These are phyloP conservation scores for Halictus ligatus DNA, from an alignment of 2,888 invertebrate genomes.

Conservation along the genomic window DNA sequence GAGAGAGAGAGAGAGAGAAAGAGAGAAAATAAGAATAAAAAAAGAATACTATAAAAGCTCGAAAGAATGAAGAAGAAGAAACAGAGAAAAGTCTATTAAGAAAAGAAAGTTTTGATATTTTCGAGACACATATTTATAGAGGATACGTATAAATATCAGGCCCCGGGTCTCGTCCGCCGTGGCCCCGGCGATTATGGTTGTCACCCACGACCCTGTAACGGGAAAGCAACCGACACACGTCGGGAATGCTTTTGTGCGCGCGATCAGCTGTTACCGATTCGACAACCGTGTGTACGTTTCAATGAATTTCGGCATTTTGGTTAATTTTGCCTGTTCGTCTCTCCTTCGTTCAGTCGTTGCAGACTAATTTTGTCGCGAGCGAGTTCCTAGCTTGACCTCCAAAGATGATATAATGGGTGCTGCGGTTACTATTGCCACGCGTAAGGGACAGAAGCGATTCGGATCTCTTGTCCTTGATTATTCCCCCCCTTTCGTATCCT, in stretches of 20 bases:
- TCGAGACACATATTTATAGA: constrained; percentile 80
- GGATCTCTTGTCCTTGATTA: not conserved
- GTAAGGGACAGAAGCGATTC: not conserved
- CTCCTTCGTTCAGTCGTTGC: not conserved
- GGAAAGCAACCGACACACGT: not conserved
- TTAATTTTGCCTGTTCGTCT: constrained; percentile 2
- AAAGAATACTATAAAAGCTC: not conserved
- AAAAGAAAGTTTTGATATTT: constrained; percentile 75
- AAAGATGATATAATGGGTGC: constrained; percentile 65
- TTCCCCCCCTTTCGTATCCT: not conserved
- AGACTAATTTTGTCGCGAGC: constrained; percentile 30
- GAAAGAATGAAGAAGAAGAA: not conserved
- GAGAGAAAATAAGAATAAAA: not conserved
- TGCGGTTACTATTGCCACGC: constrained; percentile 40
- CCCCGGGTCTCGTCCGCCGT: constrained; percentile 74
- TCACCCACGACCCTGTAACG: constrained; percentile 34
- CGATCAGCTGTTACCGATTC: not conserved
- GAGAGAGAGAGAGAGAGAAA: not conserved
- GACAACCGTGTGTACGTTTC: not conserved
- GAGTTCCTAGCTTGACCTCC: constrained; percentile 70
- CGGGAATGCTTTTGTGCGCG: not conserved
- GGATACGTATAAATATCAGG: constrained; percentile 78
- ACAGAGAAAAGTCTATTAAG: constrained; percentile 61
- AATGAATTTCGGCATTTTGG: not conserved
- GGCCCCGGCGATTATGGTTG: not conserved